A percentile compares a stretch with the other conserved stretches of the same genome.
Conservation (phyloP, 2,888 invertebrate genomes). For the Sinhomidia bicolor region DNA sequence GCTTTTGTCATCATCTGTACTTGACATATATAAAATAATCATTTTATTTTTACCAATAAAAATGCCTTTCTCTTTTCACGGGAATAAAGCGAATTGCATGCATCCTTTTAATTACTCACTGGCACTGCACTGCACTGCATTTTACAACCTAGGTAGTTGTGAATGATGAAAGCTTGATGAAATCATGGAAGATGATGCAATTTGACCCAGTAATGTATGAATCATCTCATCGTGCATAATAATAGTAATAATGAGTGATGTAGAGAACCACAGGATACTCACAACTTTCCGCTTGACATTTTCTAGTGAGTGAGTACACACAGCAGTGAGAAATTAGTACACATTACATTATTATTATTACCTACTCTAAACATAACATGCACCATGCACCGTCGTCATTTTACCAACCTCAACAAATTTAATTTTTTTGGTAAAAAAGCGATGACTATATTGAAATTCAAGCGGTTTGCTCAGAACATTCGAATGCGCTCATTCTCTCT, state of each 20-base stretch:
- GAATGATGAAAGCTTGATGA: constrained; percentile 24
- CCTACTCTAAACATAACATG: too few relatives aligned
- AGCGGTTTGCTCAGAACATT: too few relatives aligned
- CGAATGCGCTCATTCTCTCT: too few relatives aligned
- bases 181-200: constrained; percentile 57
- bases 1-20: constrained; percentile 25
- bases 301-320: not conserved
- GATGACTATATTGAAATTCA: not conserved
- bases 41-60: not conserved
- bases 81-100: constrained; percentile 5
- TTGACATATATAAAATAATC: constrained; percentile 13
- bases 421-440: not conserved
- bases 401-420: not conserved
- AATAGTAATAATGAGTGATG: not conserved
- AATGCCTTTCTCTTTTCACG: constrained; percentile 22
- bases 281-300: constrained; percentile 15
- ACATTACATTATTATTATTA: too few relatives aligned
- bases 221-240: constrained; percentile 21
- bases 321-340: not conserved
- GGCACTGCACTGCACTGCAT: not conserved
- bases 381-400: not conserved
- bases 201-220: constrained; percentile 56
- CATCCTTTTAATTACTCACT: constrained; percentile 37
- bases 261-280: not conserved
- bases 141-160: too few relatives aligned